Base-by-base conservation (phyloP, 1,140 invertebrate species). In the Venustaconcha ellipsiformis region DNA sequence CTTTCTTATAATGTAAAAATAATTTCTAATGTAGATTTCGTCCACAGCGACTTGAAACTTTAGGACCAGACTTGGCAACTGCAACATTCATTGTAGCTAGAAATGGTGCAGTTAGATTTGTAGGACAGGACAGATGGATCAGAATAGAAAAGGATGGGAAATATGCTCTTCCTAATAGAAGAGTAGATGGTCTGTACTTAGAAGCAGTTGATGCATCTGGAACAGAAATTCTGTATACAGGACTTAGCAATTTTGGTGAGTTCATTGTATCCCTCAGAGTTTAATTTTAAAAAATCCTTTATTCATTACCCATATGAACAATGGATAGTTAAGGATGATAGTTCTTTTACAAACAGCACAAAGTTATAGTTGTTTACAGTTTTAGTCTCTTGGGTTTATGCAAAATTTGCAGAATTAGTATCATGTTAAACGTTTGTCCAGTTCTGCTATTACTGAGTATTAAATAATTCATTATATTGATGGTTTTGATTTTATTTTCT, bases 51-150 rank as follows among this genome's bases (percentile, higher is more conserved):
- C 80, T 90, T 68, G 76, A 87, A 37, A 84, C 87, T 65, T 82
- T 92, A 55, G 95, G 95, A 0, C 89, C 91, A 74, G 93, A 96
- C 84, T 86, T 96, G 77, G 94, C 94, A 23, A 91, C 92, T 2
- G 94, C 94, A n/a, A 93, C 95, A 89, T 96, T 95, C 83, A 79
- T 95, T 59, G 83, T 94, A 1, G 87, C 88, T 81, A 88, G 93
- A 48, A 92, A 92, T 26, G 95, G 94, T 1, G 92, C 92, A 74
- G 92, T 95, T 2, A 95, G 93, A 75, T 94, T 95, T 87, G 86
- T 86, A 74, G 86, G 91, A 37, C 82, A 92, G 56, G 83, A 92
- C 57, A 75, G 91, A n/a, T 88, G 91, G 88, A 85, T 92, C 57
- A 80, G 79, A 58, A 70, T 72, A 57, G 79, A 85, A 58, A 72